Evolutionary conservation across 2,113 vertebrate genomes (phyloP).

Genomic region (Lepidothrix coronata): DNA sequence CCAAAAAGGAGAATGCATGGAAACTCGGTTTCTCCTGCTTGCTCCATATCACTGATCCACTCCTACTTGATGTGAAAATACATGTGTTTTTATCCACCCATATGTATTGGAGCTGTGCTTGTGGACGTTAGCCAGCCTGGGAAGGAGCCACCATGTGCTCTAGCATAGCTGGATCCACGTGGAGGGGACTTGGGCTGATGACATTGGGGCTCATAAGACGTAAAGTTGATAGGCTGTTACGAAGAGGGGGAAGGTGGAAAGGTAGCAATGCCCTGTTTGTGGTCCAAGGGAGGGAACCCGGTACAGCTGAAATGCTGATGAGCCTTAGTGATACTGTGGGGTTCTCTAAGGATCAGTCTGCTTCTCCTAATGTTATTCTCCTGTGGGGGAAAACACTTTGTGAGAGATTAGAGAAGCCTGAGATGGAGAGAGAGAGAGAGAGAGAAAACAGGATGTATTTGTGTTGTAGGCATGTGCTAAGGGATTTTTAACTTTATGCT

Average conservation of each 20-base stretch:
- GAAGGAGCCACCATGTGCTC: background rate
- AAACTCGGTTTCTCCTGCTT: background rate
- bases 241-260: background rate
- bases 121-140: background rate
- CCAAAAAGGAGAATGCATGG: background rate
- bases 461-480: background rate
- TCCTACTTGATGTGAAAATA: background rate
- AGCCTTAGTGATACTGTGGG: background rate
- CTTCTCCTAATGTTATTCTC: background rate
- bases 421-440: background rate
- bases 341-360: background rate
- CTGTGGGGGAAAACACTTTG: background rate
- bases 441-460: background rate
- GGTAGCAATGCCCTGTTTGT: fast-evolving
- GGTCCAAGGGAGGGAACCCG: background rate
- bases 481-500: background rate
- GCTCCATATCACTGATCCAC: background rate
- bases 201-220: background rate
- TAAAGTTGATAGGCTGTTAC: fast-evolving
- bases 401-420: background rate
- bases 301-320: background rate
- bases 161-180: background rate
- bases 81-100: background rate
- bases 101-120: background rate
- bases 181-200: background rate